phyloP scores from a whole-genome alignment of 2,113 vertebrate species.

The Eira barbara region DNA sequence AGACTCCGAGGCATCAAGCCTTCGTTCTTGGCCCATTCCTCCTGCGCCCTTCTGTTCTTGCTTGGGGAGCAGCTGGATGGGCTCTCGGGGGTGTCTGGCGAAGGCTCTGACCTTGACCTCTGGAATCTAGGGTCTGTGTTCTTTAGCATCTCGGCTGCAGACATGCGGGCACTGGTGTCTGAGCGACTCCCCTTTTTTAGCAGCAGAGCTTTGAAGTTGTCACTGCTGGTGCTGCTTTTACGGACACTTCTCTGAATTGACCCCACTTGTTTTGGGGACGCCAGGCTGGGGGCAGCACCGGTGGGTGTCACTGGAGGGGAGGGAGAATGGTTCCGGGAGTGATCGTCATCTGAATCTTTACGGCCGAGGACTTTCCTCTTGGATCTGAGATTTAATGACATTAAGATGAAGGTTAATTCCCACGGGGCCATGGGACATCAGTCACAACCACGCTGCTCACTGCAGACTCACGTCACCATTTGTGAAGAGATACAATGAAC shows the following conservation, averaged over 20 bases:
- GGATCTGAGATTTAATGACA: constrained; percentile 85
- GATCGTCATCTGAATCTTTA: constrained; percentile 95
- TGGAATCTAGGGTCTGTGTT: constrained; percentile 93
- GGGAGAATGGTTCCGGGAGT: constrained; percentile 83
- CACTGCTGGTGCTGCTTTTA: constrained; percentile 96
- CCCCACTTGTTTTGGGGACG: constrained; percentile 86
- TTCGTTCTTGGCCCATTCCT: constrained; percentile 93
- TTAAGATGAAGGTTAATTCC: constrained; percentile 12
- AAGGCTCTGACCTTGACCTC: constrained; percentile 83
- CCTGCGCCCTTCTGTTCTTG: constrained; percentile 85
- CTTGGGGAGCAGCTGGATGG: constrained; percentile 79
- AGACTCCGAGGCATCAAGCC: constrained; percentile 87
- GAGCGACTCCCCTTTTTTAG: constrained; percentile 96
- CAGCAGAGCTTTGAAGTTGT: constrained; percentile 98
- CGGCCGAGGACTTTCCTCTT: constrained; percentile 98
- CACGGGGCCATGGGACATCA: background rate
- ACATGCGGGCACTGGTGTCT: constrained; percentile 95
- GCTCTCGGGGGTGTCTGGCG: constrained; percentile 78
- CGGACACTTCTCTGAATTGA: constrained; percentile 94
- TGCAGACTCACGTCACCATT: background rate
- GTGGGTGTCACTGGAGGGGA: constrained; percentile 94
- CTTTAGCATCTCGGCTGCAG: constrained; percentile 95
- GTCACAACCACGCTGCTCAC: background rate
- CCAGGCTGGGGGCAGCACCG: constrained; percentile 78
- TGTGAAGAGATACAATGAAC: background rate